These are phyloP conservation scores for Rhabdornis inornatus DNA, from an alignment of 2,113 vertebrate species.

Conservation along the genomic window DNA sequence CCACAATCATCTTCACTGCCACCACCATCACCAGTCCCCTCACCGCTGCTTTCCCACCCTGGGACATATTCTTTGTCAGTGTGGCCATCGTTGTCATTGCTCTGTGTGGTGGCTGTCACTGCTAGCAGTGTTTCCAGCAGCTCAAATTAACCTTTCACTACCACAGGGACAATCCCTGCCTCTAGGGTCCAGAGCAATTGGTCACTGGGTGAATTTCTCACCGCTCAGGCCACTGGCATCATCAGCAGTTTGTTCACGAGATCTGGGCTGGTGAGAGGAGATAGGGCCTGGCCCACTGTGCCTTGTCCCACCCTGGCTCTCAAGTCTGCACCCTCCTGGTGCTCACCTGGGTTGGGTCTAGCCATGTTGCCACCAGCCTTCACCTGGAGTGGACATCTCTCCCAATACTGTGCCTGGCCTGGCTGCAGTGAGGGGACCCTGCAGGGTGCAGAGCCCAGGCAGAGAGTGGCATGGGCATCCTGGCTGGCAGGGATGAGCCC, in stretches of 20 bases:
- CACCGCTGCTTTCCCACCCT: neutral
- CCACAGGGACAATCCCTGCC: neutral
- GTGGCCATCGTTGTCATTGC: accelerated
- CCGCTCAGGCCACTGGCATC: too few species aligned
- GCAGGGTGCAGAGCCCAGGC: neutral
- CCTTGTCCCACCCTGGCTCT: accelerated
- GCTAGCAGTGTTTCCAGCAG: neutral
- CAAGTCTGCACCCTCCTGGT: neutral
- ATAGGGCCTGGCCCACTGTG: accelerated
- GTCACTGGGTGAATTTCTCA: neutral
- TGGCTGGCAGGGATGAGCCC: neutral
- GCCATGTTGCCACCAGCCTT: neutral
- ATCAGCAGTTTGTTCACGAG: neutral
- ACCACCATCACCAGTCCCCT: neutral
- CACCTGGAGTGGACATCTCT: neutral
- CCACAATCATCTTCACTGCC: neutral
- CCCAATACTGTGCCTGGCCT: accelerated
- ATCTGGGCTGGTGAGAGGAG: neutral
- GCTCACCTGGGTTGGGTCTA: neutral
- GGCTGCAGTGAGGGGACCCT: neutral
- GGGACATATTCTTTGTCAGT: neutral
- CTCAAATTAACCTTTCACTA: neutral
- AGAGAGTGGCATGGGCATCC: neutral
- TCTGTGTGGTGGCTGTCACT: neutral
- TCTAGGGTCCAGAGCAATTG: neutral